Evolutionary conservation across 2,113 vertebrate species (phyloP).

Genomic region (Prunella himalayana): DNA sequence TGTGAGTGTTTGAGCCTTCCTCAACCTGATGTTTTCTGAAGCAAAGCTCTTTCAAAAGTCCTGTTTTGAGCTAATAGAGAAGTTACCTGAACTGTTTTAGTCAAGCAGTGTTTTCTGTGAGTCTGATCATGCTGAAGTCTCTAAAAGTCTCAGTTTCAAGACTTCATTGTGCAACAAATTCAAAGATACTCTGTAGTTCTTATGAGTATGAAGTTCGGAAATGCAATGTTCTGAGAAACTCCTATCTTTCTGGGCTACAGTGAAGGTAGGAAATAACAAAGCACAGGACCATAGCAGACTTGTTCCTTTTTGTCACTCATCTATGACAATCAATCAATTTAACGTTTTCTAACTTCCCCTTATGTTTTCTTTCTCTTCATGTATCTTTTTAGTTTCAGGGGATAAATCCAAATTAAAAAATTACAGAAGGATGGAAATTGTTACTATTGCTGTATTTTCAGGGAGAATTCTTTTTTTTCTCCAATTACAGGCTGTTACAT

Average conservation of each 20-base stretch:
- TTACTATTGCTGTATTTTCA: background rate
- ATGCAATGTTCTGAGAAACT: background rate
- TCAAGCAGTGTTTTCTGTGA: background rate
- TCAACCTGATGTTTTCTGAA: background rate
- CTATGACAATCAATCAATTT: background rate
- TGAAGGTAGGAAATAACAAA: background rate
- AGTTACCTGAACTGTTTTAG: background rate
- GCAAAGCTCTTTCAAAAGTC: background rate
- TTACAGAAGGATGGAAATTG: background rate
- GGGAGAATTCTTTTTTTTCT: background rate
- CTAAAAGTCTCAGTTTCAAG: background rate
- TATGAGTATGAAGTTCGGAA: background rate
- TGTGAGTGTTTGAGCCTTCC: background rate
- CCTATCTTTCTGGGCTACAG: background rate
- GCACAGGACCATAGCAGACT: background rate
- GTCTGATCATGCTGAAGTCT: background rate
- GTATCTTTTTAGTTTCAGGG: background rate
- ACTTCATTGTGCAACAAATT: background rate
- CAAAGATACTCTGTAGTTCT: background rate
- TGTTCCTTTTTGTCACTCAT: background rate
- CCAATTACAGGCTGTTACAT: background rate
- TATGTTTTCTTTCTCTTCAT: background rate
- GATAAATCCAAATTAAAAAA: background rate
- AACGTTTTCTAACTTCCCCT: background rate
- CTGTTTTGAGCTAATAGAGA: background rate